Evolutionary conservation across 2,113 vertebrate genomes (phyloP).

Genomic region (Chrysemys picta): DNA sequence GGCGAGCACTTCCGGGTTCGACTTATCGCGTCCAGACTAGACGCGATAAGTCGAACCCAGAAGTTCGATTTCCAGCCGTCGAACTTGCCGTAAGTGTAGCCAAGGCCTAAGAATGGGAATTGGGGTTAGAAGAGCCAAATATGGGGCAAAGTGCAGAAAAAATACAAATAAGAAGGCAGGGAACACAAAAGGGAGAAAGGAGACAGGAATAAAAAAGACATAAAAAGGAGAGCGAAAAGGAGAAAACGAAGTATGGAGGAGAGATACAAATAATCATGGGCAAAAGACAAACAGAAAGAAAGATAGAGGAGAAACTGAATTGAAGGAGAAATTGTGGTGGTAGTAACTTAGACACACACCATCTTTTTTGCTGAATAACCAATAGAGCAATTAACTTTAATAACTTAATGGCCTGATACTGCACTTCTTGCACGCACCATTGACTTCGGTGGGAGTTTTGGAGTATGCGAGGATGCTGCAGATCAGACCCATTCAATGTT

Average conservation of each 20-base stretch:
- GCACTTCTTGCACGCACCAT: neutral
- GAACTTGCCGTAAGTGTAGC: too few relatives aligned
- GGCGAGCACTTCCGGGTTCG: too few relatives aligned
- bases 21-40: too few relatives aligned
- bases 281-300: neutral
- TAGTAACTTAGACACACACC: neutral
- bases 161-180: neutral
- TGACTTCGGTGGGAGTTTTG: rapidly evolving
- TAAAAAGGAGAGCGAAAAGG: rapidly evolving
- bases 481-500: rapidly evolving
- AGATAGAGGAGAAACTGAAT: neutral
- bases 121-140: neutral
- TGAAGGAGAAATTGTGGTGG: neutral
- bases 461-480: rapidly evolving
- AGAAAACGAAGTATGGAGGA: neutral
- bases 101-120: neutral
- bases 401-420: neutral
- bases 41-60: too few relatives aligned
- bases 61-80: too few relatives aligned
- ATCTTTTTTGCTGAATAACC: neutral
- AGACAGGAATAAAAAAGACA: neutral
- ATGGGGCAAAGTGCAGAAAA: neutral
- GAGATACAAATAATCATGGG: neutral
- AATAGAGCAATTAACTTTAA: neutral
- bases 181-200: neutral